phyloP scores from a whole-genome alignment of 1,140 invertebrate species.

The Drosophila triauraria region DNA sequence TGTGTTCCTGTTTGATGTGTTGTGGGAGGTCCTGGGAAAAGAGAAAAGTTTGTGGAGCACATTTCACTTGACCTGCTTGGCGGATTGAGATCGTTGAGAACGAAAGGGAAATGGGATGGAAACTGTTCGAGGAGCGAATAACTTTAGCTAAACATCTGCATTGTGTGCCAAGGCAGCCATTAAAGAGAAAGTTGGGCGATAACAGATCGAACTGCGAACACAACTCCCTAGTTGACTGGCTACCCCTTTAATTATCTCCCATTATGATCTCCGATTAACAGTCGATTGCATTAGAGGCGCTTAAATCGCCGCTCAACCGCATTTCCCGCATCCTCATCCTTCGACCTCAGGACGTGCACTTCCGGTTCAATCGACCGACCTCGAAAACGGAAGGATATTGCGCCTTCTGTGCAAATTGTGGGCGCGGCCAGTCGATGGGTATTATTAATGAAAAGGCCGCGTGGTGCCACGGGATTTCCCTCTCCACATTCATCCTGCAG shows the following conservation, averaged over 20 bases:
- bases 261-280: conserved; percentile 30
- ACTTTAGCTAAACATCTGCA: conserved; percentile 44
- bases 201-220: conserved; percentile 4
- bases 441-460: conserved; percentile 30
- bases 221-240: conserved; percentile 12
- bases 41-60: conserved; percentile 58
- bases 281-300: conserved; percentile 40
- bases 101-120: conserved; percentile 42
- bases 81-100: conserved; percentile 18
- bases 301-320: conserved; percentile 45
- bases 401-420: conserved; percentile 31
- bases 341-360: conserved; percentile 3
- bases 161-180: conserved; percentile 43
- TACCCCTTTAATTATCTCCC: conserved; percentile 29
- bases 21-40: conserved; percentile 7
- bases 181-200: not conserved
- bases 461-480: not conserved
- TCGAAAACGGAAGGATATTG: conserved; percentile 40
- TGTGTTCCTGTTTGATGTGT: conserved; percentile 23
- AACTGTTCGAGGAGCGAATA: conserved; percentile 11
- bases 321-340: not conserved
- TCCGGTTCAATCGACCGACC: conserved; percentile 38
- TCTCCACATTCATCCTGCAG: not conserved
- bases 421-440: conserved; percentile 8
- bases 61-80: conserved; percentile 68